A percentile compares a stretch with the other conserved stretches of the same genome.
phyloP scores from a whole-genome alignment of 1,140 invertebrate species.

The Neoseiulus cucumeris region DNA sequence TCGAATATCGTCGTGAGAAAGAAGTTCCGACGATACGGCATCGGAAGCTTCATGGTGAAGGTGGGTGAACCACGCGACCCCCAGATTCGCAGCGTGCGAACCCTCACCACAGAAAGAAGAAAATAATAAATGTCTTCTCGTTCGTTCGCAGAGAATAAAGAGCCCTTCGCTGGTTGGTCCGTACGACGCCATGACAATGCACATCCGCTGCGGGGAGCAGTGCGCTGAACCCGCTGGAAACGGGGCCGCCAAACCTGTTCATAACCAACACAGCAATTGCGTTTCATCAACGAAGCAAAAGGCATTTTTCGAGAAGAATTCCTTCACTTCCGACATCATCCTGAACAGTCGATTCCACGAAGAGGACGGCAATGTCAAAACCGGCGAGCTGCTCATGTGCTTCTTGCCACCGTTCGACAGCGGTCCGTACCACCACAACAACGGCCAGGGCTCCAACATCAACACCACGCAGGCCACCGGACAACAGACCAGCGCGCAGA shows the following conservation, averaged over 20 bases:
- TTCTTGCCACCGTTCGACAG: constrained; percentile 29
- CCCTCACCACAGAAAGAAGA: not conserved
- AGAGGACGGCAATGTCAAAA: constrained; percentile 26
- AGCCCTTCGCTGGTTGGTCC: constrained; percentile 27
- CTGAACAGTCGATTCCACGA: constrained; percentile 29
- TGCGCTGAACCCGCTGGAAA: not conserved
- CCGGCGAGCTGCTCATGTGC: constrained; percentile 28
- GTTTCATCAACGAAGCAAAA: constrained; percentile 12
- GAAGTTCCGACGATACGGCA: constrained; percentile 25
- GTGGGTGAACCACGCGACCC: constrained; percentile 20
- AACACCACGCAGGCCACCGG: not conserved
- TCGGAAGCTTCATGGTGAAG: constrained; percentile 28
- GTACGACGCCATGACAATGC: constrained; percentile 29
- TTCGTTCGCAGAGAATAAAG: constrained; percentile 26
- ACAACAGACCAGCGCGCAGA: not conserved
- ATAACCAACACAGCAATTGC: not conserved
- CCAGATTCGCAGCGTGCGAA: not conserved
- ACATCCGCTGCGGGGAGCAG: constrained; percentile 26
- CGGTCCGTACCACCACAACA: constrained; percentile 16
- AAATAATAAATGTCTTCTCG: not conserved
- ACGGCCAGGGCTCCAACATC: not conserved
- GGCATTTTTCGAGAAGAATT: constrained; percentile 28
- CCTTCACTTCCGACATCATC: constrained; percentile 29
- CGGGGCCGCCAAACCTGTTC: not conserved
- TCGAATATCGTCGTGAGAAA: constrained; percentile 27